Base-by-base conservation (phyloP, 1,140 invertebrate genomes). In the Bradynema listronoti region DNA sequence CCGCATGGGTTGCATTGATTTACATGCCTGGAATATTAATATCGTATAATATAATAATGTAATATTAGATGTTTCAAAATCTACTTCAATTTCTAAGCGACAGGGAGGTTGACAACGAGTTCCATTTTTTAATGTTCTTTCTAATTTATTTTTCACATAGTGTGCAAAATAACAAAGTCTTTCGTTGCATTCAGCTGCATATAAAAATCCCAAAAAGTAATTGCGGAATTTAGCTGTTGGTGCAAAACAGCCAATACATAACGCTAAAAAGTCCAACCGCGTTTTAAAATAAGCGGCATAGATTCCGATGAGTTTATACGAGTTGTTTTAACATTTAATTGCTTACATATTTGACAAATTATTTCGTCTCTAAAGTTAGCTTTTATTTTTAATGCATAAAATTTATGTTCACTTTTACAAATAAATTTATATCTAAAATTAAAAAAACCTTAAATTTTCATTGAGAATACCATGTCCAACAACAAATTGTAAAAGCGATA, bases 331-430 rank as follows among this genome's bases (percentile, higher is more conserved):
- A 90, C 89, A 0, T 88, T 91, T 29, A 99, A 79, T 77, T 98
- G 93, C 80, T 98, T 98, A 78, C 93, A 96, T 42, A 99, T 96
- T 82, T 99, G 95, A 79, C 93, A 95, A 77, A 98, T 99, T 61
- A 99, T 92, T 83, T 99, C 95, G 81, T 98, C 93, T 58, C 89
- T 88, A 73, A 59, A 68, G 52, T n/a, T n/a, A n/a, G n/a, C n/a
- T n/a, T n/a, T n/a, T n/a, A n/a, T n/a, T n/a, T n/a, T n/a, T n/a
- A n/a, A n/a, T n/a, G n/a, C n/a, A n/a, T 11, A 7, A 56, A 7
- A 7, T 63, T 16, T 57, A n/a, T 14, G 30, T 3, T 36, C 7
- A 33, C 32, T 61, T 65, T 19, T n/a, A 22, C 16, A 34, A 33
- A 24, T 58, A 27, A 47, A 9, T n/a, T 22, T 64, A 11, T 50